Evolutionary conservation across 1,140 invertebrate genomes (phyloP), one percentile per base, ranked within the genome.

Genomic region (Tetranychus urticae): DNA sequence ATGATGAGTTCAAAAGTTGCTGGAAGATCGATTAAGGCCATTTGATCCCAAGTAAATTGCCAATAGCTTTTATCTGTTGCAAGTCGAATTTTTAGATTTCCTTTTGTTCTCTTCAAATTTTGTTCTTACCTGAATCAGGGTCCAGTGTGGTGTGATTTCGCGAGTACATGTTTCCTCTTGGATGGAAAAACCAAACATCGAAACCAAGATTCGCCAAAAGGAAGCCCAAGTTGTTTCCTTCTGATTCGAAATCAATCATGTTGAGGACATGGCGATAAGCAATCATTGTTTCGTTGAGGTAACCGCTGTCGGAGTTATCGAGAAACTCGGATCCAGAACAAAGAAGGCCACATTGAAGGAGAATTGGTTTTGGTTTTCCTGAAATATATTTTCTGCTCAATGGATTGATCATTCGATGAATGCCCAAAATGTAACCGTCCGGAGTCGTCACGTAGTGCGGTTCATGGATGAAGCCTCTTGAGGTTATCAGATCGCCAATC

Each of bases 261-360:
- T 52, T 8, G 8, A 57, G 31, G 10, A 34, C 10, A 31, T 45
- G 6, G 10, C 39, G 56, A 39, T 45, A 13, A 6, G n/a, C n/a
- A n/a, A 31, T 23, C 23, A 23, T 23, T 23, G 23, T 23, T 23
- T 23, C 23, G 23, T 23, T 57, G 13, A 57, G 34, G 4, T 57
- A 8, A 34, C 56, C 56, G 35, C 46, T 39, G 13, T 14, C 2
- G 0, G 56, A 13, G 4, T 23, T 54, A 8, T 12, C 3, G 1
- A 62, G 33, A 10, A 33, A 62, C 23, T 46, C 56, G 13, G 31
- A 33, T 1, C 83, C 85, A 67, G 81, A 82, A 8, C 79, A 80
- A 0, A 86, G 70, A 7, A 88, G 72, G 0, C 86, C 86, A 70
- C 88, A 86, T 67, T 86, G 83, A 0, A 86, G 68, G 7, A 65